phyloP scores from a whole-genome alignment of 2,113 vertebrate species.

The Toxostoma redivivum region DNA sequence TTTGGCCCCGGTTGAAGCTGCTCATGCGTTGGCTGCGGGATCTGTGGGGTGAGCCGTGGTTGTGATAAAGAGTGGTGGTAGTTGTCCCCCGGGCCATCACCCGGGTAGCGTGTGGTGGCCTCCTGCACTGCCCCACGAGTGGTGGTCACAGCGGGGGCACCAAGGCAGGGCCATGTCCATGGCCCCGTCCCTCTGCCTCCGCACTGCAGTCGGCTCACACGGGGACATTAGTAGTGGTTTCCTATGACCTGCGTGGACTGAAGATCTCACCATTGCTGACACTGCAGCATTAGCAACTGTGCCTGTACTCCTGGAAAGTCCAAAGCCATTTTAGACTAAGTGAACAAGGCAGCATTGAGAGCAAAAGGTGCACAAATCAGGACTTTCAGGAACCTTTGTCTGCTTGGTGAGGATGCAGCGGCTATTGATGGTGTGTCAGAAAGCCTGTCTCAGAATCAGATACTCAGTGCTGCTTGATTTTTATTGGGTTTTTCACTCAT shows the following conservation, averaged over 20 bases:
- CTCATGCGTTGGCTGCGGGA: not conserved
- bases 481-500: not conserved
- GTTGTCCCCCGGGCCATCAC: accelerated
- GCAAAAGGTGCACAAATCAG: not conserved
- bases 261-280: not conserved
- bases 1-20: not conserved
- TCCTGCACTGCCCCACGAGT: accelerated
- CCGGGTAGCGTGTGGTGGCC: accelerated
- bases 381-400: not conserved
- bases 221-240: not conserved
- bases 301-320: not conserved
- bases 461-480: not conserved
- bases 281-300: accelerated
- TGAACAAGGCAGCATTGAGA: not conserved
- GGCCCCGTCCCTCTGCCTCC: not conserved
- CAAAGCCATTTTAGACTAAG: not conserved
- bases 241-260: not conserved
- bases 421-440: not conserved
- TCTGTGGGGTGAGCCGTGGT: not conserved
- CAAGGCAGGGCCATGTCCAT: not conserved
- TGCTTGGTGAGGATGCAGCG: not conserved
- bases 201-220: accelerated
- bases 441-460: not conserved
- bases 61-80: not conserved
- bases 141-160: not conserved